Base-by-base conservation (phyloP, 2,888 invertebrate species). In the Mactromeris polynyma region DNA sequence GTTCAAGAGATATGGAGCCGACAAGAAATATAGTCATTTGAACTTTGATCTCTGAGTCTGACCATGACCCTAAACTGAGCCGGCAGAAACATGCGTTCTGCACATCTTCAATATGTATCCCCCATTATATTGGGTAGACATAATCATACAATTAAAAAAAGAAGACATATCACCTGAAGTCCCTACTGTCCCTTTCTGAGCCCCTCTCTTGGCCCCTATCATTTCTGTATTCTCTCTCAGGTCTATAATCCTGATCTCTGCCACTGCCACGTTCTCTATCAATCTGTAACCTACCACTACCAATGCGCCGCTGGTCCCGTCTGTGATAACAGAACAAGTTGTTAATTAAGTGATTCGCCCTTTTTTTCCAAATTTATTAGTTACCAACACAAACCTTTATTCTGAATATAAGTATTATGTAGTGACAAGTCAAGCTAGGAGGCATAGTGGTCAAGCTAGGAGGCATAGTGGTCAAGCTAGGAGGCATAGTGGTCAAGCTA, bases 251-350 rank as follows among this genome's bases (percentile, higher is more conserved):
- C 85, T 46, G 90, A 33, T 87, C 90, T 83, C 85, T 78, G 54
- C 95, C 96, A 95, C 85, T 78, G 54, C 95, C 96, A 95, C 97
- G 96, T 95, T 98, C 98, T 46, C 98, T 97, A 90, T 98, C 97
- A 97, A 98, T 97, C 88, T 95, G 95, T 90, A 99, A 98, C 17
- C 99, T 98, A 0, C 99, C 98, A 94, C 98, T 98, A 7, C 98
- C 98, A 95, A 98, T 98, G 79, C 98, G 98, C 42, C 96, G 90
- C 80, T 94, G 92, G 40, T 93, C 94, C 38, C 95, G 89, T 77
- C 92, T 89, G 58, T 21, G 81, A 80, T n/a, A 86, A 51, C 40
- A 77, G 21, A 54, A 19, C n/a, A 54, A 21, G n/a, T 51, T 51
- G 19, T 17, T 51, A 19, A 51, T 19, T 51, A 2, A 19, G 14